Percentiles rank a stretch among this genome's conserved stretches.
phyloP scores from a whole-genome alignment of 2,113 vertebrate species.

The Xerus inauris region DNA sequence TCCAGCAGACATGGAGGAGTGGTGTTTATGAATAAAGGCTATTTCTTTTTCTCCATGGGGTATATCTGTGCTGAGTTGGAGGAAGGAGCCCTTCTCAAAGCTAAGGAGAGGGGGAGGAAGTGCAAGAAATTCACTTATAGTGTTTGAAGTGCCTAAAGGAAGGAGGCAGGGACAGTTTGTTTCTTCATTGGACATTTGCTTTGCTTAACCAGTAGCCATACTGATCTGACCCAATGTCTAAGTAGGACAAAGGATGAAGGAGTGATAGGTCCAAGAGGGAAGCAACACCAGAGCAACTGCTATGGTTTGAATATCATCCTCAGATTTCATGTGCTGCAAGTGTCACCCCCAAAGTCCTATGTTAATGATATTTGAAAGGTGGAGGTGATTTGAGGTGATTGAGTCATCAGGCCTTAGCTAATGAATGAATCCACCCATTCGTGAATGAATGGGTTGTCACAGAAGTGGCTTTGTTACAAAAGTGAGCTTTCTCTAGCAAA shows the following conservation, averaged over 20 bases:
- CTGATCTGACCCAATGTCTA: not conserved
- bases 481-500: no score
- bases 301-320: no score
- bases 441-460: not conserved
- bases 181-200: not conserved
- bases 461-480: not conserved
- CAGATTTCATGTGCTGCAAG: not conserved
- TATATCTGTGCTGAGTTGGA: no score
- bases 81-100: not conserved
- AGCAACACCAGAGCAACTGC: not conserved
- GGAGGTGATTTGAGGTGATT: not conserved
- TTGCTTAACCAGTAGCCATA: not conserved
- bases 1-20: not conserved
- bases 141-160: not conserved
- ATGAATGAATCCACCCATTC: not conserved
- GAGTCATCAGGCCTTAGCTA: not conserved
- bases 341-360: no score
- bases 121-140: not conserved
- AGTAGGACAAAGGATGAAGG: not conserved
- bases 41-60: not conserved
- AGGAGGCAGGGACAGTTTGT: not conserved
- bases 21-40: not conserved
- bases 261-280: not conserved
- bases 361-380: not conserved
- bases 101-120: no score